Percentiles rank a stretch among this genome's conserved stretches.
Conservation (phyloP, 2,797 vertebrate genomes). For the Sebastes taczanowskii region DNA sequence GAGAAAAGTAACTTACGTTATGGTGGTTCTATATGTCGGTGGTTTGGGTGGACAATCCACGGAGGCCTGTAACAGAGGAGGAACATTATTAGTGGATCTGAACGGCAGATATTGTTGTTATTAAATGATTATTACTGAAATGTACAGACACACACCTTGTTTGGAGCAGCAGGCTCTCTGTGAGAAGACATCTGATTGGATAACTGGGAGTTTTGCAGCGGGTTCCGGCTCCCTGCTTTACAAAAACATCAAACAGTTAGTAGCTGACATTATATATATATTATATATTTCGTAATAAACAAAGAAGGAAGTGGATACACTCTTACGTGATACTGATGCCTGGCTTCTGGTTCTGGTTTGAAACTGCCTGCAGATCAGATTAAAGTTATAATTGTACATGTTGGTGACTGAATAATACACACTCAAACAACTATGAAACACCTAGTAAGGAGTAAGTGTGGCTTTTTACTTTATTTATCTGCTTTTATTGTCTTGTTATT, state of each 20-base stretch:
- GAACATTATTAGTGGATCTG: not conserved
- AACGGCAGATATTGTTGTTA: not conserved
- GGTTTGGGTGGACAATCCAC: slow-evolving; percentile 20
- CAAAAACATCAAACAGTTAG: not conserved
- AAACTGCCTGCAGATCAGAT: slow-evolving; percentile 79
- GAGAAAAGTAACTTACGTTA: slow-evolving; percentile 64
- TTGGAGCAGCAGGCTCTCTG: slow-evolving; percentile 36
- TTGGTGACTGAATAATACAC: not conserved
- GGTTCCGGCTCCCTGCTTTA: slow-evolving; percentile 60
- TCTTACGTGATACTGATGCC: slow-evolving; percentile 70
- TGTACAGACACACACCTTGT: slow-evolving; percentile 59
- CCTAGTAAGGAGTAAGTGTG: not conserved
- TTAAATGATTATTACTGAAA: not conserved
- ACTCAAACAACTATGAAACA: not conserved
- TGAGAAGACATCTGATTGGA: slow-evolving; percentile 81
- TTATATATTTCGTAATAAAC: not conserved
- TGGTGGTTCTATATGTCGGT: slow-evolving; percentile 24
- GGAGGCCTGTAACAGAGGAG: slow-evolving; percentile 48
- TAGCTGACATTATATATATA: not conserved
- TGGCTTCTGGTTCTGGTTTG: slow-evolving; percentile 71
- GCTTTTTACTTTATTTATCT: too few relatives aligned
- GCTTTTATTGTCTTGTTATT: too few relatives aligned
- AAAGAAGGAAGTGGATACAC: not conserved
- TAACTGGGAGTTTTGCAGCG: slow-evolving; percentile 82
- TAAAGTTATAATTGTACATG: not conserved